These are phyloP conservation scores for Hipposideros larvatus DNA, from an alignment of 2,797 vertebrate species.

Conservation along the genomic window DNA sequence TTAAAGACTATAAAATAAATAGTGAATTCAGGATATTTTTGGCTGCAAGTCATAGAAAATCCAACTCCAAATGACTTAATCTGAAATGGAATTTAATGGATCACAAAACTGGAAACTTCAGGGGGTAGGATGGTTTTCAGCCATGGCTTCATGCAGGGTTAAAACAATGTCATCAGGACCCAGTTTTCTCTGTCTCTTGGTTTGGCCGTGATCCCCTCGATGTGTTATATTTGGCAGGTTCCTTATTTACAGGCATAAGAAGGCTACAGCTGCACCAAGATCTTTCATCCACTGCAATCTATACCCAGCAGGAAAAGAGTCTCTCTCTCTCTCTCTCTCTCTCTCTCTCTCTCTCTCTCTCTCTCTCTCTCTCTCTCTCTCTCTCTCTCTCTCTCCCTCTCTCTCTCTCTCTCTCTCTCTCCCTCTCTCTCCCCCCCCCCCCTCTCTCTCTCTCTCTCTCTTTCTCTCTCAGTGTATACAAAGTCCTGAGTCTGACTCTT, in stretches of 20 bases:
- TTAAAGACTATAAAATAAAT: neutral
- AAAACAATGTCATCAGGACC: neutral
- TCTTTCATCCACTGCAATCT: neutral
- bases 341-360: neutral
- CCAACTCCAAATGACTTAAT: neutral
- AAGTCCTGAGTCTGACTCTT: neutral
- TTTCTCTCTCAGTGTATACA: neutral
- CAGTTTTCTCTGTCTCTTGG: neutral
- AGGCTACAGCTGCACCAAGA: neutral
- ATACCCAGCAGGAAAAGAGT: neutral
- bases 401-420: neutral
- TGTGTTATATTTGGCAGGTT: neutral
- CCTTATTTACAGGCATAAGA: neutral
- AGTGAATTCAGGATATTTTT: too few species aligned
- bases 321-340: neutral
- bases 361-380: neutral
- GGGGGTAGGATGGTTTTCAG: neutral
- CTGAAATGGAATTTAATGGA: neutral
- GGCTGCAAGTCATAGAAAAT: slow-evolving; percentile 32
- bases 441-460: too few species aligned
- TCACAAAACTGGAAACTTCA: neutral
- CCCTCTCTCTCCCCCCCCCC: rapidly evolving
- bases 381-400: neutral
- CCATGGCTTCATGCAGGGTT: neutral
- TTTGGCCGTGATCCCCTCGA: neutral